Evolutionary conservation across 2,888 invertebrate species (phyloP).

Genomic region (Cephus sareptanus): DNA sequence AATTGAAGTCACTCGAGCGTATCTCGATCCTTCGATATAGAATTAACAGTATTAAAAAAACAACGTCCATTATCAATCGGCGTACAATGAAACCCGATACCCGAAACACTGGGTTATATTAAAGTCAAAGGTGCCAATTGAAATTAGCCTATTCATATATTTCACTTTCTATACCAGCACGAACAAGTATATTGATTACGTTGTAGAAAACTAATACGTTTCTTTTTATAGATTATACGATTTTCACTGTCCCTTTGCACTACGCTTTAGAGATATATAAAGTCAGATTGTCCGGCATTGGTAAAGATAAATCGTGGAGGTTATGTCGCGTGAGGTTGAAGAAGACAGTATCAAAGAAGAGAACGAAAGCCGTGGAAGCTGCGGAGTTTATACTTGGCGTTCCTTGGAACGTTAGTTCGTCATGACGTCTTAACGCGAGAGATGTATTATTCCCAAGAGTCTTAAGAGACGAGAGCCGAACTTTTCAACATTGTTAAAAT

Average conservation of each 20-base stretch:
- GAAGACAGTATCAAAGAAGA: not conserved
- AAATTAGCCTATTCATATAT: no score
- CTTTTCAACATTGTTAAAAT: no score
- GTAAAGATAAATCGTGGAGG: not conserved
- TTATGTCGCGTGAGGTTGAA: not conserved
- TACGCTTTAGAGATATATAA: not conserved
- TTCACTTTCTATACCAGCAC: not conserved
- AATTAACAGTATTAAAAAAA: not conserved
- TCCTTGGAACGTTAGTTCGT: not conserved
- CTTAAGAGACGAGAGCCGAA: not conserved
- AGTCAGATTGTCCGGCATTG: not conserved
- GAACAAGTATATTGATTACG: not conserved
- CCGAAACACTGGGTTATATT: not conserved
- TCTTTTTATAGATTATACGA: not conserved
- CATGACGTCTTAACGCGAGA: not conserved
- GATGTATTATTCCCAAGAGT: not conserved
- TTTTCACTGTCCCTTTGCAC: not conserved
- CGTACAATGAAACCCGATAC: not conserved
- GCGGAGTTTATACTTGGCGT: not conserved
- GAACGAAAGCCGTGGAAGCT: not conserved
- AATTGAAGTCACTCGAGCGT: constrained; percentile 30
- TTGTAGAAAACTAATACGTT: not conserved
- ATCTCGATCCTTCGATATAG: not conserved
- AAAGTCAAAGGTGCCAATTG: not conserved
- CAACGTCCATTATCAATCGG: not conserved